Conservation (phyloP, 2,113 vertebrate genomes). For the Mesitornis unicolor region DNA sequence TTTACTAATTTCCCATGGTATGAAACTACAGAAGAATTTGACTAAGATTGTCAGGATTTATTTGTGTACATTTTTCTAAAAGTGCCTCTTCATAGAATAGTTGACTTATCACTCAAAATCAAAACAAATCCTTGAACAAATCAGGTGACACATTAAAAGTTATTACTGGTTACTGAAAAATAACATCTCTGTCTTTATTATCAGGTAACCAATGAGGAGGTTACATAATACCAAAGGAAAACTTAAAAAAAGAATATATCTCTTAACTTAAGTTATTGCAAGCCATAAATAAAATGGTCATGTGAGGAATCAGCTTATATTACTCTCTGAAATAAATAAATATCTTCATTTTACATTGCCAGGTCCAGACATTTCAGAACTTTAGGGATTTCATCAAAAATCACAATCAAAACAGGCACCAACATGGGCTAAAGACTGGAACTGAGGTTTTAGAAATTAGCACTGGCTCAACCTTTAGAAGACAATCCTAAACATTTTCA, state of each 20-base stretch:
- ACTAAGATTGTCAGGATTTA: neutral
- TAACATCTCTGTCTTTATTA: neutral
- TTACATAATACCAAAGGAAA: neutral
- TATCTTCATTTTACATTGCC: neutral
- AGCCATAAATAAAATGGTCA: neutral
- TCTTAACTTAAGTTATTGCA: neutral
- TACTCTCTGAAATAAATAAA: neutral
- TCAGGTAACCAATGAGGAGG: neutral
- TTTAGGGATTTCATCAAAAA: neutral
- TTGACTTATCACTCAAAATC: neutral
- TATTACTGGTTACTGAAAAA: neutral
- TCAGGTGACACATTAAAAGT: neutral
- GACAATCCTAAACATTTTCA: neutral
- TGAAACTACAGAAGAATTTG: neutral
- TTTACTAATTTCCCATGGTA: neutral
- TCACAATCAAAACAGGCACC: neutral
- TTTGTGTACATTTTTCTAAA: neutral
- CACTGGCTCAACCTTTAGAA: neutral
- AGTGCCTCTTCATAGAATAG: neutral
- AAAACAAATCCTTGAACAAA: neutral
- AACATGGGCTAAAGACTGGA: neutral
- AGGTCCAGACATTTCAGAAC: neutral
- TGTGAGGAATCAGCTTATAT: neutral
- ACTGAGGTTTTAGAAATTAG: neutral
- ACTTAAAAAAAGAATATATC: neutral